Evolutionary conservation across 2,797 vertebrate species (phyloP).

Genomic region (Borostomias antarcticus): DNA sequence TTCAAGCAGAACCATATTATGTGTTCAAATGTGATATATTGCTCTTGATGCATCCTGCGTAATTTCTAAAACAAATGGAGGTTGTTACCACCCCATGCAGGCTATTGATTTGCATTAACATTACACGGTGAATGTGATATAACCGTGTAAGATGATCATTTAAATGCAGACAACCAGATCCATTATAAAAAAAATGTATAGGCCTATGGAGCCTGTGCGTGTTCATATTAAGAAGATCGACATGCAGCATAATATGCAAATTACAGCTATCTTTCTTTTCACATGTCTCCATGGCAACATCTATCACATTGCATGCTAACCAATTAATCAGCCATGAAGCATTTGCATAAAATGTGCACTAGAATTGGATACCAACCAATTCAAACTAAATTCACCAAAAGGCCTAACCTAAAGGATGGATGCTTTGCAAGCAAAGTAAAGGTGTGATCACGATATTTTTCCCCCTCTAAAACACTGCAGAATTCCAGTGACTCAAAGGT

Average conservation of each 20-base stretch:
- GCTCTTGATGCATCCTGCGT: not conserved
- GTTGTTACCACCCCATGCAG: slow-evolving; percentile 27
- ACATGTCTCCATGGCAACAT: slow-evolving; percentile 59
- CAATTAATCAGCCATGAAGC: slow-evolving; percentile 12
- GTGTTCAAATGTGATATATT: slow-evolving; percentile 14
- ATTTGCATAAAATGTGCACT: slow-evolving; percentile 18
- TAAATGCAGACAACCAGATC: not conserved
- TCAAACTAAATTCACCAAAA: slow-evolving; percentile 22
- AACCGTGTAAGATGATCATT: not conserved
- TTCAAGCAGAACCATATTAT: slow-evolving; percentile 19
- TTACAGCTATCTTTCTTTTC: not conserved
- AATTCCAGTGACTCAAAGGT: slow-evolving; percentile 41
- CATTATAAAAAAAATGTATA: not conserved
- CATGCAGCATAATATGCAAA: slow-evolving; percentile 40
- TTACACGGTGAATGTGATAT: slow-evolving; percentile 34
- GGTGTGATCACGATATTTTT: slow-evolving; percentile 15
- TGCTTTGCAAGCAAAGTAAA: not conserved
- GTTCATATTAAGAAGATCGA: slow-evolving; percentile 19
- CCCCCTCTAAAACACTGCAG: slow-evolving; percentile 9
- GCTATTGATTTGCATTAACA: slow-evolving; percentile 39
- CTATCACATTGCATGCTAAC: slow-evolving; percentile 24
- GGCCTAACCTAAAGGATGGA: too few relatives aligned
- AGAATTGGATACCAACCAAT: too few relatives aligned
- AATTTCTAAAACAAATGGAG: slow-evolving; percentile 5
- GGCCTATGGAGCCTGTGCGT: slow-evolving; percentile 35